Evolutionary conservation across 2,113 vertebrate species (phyloP).

Genomic region (Numenius arquata): DNA sequence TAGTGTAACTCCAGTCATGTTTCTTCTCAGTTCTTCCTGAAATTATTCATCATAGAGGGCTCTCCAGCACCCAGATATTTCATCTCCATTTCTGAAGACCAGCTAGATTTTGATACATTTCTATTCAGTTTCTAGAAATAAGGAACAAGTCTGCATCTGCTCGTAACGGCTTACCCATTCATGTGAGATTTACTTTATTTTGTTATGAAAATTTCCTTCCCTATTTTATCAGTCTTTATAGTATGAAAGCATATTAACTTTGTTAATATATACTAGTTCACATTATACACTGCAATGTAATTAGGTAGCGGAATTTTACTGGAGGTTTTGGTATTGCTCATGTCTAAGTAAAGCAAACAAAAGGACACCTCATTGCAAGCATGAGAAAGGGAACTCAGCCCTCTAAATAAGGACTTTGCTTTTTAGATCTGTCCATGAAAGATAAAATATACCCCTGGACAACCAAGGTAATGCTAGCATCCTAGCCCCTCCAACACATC

Average conservation of each 20-base stretch:
- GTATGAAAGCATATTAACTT: not conserved
- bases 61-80: not conserved
- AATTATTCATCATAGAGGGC: too few species aligned
- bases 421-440: not conserved
- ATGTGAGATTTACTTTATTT: not conserved
- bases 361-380: not conserved
- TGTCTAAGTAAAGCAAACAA: not conserved
- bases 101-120: not conserved
- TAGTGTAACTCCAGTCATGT: not conserved
- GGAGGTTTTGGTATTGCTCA: not conserved
- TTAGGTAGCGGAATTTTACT: not conserved
- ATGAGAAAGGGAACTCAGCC: not conserved
- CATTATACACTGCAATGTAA: not conserved
- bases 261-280: not conserved
- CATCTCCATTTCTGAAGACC: not conserved
- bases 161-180: not conserved
- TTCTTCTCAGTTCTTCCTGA: not conserved
- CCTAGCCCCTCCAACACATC: not conserved
- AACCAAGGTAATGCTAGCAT: not conserved
- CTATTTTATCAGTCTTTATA: not conserved
- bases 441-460: not conserved
- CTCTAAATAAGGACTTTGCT: not conserved
- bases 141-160: not conserved
- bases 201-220: not conserved
- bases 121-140: not conserved